Percentiles rank a stretch among this genome's conserved stretches.
These are phyloP conservation scores for Oligia latruncula DNA, from an alignment of 2,888 invertebrate genomes.

Conservation along the genomic window DNA sequence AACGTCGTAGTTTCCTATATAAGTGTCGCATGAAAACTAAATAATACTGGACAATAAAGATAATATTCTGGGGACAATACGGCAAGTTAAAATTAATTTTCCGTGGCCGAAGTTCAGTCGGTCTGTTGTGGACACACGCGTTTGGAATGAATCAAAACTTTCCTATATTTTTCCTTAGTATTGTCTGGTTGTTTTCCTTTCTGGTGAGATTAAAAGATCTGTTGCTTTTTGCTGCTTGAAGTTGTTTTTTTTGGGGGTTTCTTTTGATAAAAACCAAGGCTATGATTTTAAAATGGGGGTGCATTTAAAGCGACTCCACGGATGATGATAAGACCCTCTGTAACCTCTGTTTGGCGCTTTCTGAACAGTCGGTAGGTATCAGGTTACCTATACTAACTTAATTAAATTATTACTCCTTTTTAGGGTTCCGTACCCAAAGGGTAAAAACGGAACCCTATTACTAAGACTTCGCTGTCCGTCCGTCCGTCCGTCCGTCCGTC, in stretches of 20 bases:
- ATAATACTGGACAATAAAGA: constrained; percentile 27
- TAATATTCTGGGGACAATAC: constrained; percentile 18
- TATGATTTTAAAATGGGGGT: not conserved
- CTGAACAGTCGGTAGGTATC: not conserved
- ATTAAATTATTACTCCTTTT: not conserved
- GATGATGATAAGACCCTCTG: not conserved
- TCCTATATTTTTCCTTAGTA: constrained; percentile 8
- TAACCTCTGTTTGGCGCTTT: not conserved
- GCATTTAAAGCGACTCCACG: not conserved
- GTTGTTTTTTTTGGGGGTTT: not conserved
- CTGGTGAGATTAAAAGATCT: constrained; percentile 4
- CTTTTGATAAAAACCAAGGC: not conserved
- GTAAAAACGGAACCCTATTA: too few relatives aligned
- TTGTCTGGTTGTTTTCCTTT: constrained; percentile 8
- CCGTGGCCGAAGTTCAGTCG: constrained; percentile 34
- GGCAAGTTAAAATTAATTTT: constrained; percentile 61
- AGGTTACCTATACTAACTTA: not conserved
- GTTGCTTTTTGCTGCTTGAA: not conserved
- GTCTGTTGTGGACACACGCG: constrained; percentile 21
- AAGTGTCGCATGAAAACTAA: not conserved
- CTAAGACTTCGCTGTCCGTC: too few relatives aligned
- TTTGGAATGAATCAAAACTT: constrained; percentile 47
- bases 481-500: too few relatives aligned
- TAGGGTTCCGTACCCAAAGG: too few relatives aligned
- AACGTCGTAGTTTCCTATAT: not conserved